Evolutionary conservation across 2,888 invertebrate species (phyloP), one percentile per base, ranked within the genome.

Genomic region (Calephelis perditalis): DNA sequence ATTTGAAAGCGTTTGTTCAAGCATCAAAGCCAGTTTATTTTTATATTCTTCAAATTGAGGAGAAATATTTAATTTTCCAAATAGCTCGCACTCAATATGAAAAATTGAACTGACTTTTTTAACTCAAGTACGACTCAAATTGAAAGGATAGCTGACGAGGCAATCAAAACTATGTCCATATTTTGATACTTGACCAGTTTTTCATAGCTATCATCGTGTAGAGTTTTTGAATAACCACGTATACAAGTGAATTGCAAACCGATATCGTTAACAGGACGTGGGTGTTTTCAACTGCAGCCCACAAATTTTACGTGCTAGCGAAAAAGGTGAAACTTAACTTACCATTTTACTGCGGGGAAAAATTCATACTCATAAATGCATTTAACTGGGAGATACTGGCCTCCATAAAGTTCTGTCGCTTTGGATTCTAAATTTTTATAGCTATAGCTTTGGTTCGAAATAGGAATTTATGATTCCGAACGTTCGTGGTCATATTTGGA

Each of bases 351-450:
- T 26, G 10, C 26, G 10, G 40, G 49, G 49, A 49, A 49, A 49
- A 49, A 49, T 49, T 49, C 49, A 49, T 49, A 49, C 49, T 49
- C 69, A 68, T 73, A 73, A 74, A 71, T 73, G 73, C 75, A 73
- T 78, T 77, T 76, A 77, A 76, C 75, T 74, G 68, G 71, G 74
- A 81, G 71, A 81, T 80, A 84, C 81, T 78, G 73, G 74, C 70
- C 54, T 66, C 75, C 75, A 79, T 82, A 83, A 84, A 84, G 26
- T 49, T 49, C 49, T 26, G 49, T 49, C 49, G 49, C 49, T 49
- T 49, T 49, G 26, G 26, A 49, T 49, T 49, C 49, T 49, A 49
- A 49, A 49, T 49, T 49, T 26, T 49, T 49, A 49, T 26, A 49
- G 49, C 49, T 10, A 26, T 49, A 49, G 49, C 49, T 49, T 49